Evolutionary conservation across 2,113 vertebrate genomes (phyloP), one percentile per base, ranked within the genome.

Genomic region (Eretmochelys imbricata): DNA sequence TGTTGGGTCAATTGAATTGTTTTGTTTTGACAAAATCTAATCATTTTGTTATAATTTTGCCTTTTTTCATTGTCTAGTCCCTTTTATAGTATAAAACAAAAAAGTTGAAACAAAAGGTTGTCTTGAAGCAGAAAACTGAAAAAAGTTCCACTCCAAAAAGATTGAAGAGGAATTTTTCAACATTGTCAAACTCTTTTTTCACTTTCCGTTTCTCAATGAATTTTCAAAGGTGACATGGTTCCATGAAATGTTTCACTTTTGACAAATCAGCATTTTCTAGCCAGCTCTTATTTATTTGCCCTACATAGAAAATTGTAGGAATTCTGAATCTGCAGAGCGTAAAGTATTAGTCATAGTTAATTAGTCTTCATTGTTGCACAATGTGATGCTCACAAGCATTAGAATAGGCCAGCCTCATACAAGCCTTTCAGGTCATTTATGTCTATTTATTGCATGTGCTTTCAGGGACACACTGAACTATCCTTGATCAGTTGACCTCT

Each of bases 391-490:
- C 65, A 38, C 2, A n/a, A 72, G 9, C 59, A 62, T 53, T 62
- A 31, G 29, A 62, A 62, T 14, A 62, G 27, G 27, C 54, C 2
- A 0, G 76, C 4, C 59, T 1, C 0, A 7, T 51, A 1, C 75
- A 69, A 80, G 42, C 54, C 2, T 62, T 95, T 92, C 54, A 92
- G 16, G 42, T 91, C 76, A 13, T 35, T 46, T 86, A 1, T 8
- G 82, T 24, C 38, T 59, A 24, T 80, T 53, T 38, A 82, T 83
- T 92, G 35, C 4, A 19, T 0, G 0, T 29, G 65, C 29, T 62
- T 75, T 72, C 49, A 16, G 7, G 0, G n/a, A 4, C 51, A 25
- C 24, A 54, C 42, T 20, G n/a, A 54, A 54, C 0, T 53, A 8
- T n/a, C 46, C 55, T 31, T 27, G 8, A 93, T 65, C 17, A 89